phyloP scores from a whole-genome alignment of 2,113 vertebrate genomes.

The Tenebrosternarchus preto region DNA sequence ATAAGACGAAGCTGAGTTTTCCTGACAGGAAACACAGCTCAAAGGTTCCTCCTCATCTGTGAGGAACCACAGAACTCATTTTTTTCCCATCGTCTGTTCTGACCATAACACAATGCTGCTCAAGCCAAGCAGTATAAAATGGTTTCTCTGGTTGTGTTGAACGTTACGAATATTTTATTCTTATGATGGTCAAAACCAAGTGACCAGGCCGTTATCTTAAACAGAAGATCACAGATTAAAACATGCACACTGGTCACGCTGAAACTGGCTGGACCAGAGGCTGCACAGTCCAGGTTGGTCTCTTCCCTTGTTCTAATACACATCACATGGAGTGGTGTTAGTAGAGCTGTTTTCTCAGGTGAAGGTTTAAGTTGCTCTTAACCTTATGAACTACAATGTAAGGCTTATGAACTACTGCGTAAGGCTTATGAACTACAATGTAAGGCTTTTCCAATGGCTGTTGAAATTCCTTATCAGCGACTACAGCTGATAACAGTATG shows the following conservation, averaged over 20 bases:
- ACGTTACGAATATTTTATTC: no score
- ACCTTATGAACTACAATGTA: background rate
- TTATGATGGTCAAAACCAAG: no score
- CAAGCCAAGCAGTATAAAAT: background rate
- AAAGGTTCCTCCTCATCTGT: conserved; percentile 71
- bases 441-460: conserved; percentile 11
- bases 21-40: conserved; percentile 48
- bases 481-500: conserved; percentile 46
- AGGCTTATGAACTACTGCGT: background rate
- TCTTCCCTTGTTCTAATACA: no score
- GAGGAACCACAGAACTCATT: no score
- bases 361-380: background rate
- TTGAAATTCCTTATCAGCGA: conserved; percentile 35
- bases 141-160: background rate
- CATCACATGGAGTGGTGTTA: background rate
- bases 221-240: no score
- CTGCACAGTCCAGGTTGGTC: no score
- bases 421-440: background rate
- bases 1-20: conserved; percentile 41
- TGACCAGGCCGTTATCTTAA: no score
- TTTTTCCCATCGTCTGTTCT: no score
- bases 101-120: background rate
- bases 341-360: background rate
- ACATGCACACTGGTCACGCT: no score
- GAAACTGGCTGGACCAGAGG: no score